Percentiles rank a stretch among this genome's conserved stretches.
These are phyloP conservation scores for Orchestia grillus DNA, from an alignment of 1,140 invertebrate species.

Conservation along the genomic window DNA sequence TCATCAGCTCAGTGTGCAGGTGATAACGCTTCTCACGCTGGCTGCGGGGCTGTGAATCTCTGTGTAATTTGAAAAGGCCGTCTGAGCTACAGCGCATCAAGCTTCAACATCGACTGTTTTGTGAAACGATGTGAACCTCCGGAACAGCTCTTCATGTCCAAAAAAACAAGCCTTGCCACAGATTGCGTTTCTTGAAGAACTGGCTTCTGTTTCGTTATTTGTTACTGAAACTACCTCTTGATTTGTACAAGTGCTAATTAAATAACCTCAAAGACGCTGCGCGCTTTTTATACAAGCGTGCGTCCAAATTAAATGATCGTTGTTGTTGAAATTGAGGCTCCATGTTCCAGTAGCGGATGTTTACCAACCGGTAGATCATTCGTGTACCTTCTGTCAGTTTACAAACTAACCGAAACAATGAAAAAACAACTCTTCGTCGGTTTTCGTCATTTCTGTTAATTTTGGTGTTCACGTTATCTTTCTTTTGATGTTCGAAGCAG, in stretches of 20 bases:
- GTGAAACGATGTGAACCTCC: background rate
- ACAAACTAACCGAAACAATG: background rate
- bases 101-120: background rate
- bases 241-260: background rate
- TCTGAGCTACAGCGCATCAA: background rate
- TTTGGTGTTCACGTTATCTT: background rate
- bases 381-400: background rate
- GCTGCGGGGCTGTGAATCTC: background rate
- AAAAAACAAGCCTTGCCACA: background rate
- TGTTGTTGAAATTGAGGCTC: background rate
- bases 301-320: background rate
- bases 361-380: background rate
- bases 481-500: background rate
- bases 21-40: conserved; percentile 24
- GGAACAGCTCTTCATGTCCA: background rate
- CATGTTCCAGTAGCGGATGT: background rate
- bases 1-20: background rate
- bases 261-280: background rate
- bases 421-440: background rate
- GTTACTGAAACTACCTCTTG: background rate
- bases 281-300: background rate
- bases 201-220: background rate
- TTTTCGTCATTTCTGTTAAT: background rate
- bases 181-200: background rate
- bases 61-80: background rate